These are phyloP conservation scores for Pristionchus japonicus DNA, from an alignment of 2,888 invertebrate genomes.

Conservation along the genomic window DNA sequence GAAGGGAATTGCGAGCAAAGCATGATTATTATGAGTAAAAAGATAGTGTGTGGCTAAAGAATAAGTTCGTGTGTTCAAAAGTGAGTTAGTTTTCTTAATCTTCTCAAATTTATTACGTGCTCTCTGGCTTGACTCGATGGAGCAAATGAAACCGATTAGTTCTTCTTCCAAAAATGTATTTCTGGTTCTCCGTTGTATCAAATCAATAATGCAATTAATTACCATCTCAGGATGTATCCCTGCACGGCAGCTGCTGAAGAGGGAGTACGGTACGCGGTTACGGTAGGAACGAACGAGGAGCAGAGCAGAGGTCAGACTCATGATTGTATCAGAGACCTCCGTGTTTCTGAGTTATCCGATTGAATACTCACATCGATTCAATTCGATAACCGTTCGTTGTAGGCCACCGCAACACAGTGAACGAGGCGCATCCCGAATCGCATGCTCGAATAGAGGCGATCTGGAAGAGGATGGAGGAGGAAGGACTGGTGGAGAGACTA, in stretches of 20 bases:
- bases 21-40: not conserved
- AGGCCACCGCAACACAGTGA: conserved; percentile 53
- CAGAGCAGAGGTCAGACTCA: not conserved
- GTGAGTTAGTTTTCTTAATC: not conserved
- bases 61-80: not conserved
- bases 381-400: not conserved
- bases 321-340: not conserved
- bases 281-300: conserved; percentile 26
- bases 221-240: conserved; percentile 23
- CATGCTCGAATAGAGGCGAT: conserved; percentile 53
- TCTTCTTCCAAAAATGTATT: too few relatives aligned
- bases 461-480: conserved; percentile 49
- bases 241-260: conserved; percentile 17
- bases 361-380: not conserved
- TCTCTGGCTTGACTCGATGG: too few relatives aligned
- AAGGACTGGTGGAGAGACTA: conserved; percentile 53
- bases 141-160: too few relatives aligned
- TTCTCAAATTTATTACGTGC: not conserved
- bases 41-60: not conserved
- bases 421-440: conserved; percentile 57
- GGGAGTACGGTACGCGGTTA: conserved; percentile 21
- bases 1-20: not conserved
- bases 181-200: too few relatives aligned
- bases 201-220: too few relatives aligned
- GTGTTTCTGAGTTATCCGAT: not conserved